phyloP scores from a whole-genome alignment of 2,888 invertebrate genomes.

The Catocala fraxini region DNA sequence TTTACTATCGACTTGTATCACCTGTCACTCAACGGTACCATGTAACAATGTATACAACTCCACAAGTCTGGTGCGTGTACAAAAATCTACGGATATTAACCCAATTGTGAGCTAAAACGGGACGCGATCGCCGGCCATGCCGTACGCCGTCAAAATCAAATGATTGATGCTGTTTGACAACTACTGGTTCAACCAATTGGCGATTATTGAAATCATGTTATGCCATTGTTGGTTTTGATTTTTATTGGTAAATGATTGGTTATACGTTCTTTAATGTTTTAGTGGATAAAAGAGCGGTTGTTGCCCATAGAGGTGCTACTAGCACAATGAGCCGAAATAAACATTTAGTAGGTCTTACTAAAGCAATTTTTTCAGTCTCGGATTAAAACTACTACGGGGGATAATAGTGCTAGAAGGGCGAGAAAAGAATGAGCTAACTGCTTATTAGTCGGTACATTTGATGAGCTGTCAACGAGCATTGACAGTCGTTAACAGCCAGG shows the following conservation, averaged over 20 bases:
- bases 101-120: constrained; percentile 71
- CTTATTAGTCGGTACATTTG: no score
- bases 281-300: no score
- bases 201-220: constrained; percentile 19
- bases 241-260: constrained; percentile 7
- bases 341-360: no score
- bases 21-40: constrained; percentile 11
- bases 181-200: constrained; percentile 16
- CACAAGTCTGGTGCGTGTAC: constrained; percentile 43
- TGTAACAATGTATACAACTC: constrained; percentile 59
- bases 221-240: neutral
- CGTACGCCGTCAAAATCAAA: constrained; percentile 30
- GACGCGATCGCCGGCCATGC: constrained; percentile 47
- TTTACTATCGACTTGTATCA: constrained; percentile 4
- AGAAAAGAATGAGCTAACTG: no score
- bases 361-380: no score
- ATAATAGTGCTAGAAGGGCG: no score
- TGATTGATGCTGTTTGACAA: constrained; percentile 52
- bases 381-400: no score
- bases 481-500: no score
- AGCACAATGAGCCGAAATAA: no score
- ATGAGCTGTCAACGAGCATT: no score
- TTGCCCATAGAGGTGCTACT: no score
- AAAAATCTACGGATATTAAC: constrained; percentile 67
- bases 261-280: neutral